These are phyloP conservation scores for Hyaena hyaena DNA, from an alignment of 2,113 vertebrate genomes.

Conservation along the genomic window DNA sequence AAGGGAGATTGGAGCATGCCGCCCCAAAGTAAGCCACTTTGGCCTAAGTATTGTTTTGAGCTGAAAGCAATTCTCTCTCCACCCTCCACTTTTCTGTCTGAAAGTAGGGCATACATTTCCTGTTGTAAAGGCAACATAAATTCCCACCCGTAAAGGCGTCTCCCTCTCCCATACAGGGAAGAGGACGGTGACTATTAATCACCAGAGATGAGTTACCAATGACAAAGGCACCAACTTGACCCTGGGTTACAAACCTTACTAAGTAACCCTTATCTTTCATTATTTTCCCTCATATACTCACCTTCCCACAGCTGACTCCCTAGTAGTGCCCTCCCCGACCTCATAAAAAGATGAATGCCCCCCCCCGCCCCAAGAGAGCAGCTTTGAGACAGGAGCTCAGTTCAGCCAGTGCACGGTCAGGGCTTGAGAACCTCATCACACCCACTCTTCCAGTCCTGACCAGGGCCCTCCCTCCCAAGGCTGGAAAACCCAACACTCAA, in stretches of 20 bases:
- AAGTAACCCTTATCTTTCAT: neutral
- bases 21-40: rapidly evolving
- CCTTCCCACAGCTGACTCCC: neutral
- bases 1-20: neutral
- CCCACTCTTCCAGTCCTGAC: neutral
- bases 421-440: too few species aligned
- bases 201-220: too few species aligned
- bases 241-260: too few species aligned
- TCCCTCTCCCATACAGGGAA: neutral
- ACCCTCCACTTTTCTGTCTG: neutral
- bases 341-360: neutral
- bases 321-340: too few species aligned
- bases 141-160: neutral
- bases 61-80: neutral
- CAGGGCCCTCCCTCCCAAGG: neutral
- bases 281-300: too few species aligned
- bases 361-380: neutral
- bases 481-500: too few species aligned
- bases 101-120: neutral
- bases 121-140: neutral
- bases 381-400: neutral
- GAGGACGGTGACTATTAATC: neutral
- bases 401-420: neutral
- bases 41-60: rapidly evolving
- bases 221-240: neutral